Evolutionary conservation across 2,797 vertebrate genomes (phyloP).

Genomic region (Myotis pilosus): DNA sequence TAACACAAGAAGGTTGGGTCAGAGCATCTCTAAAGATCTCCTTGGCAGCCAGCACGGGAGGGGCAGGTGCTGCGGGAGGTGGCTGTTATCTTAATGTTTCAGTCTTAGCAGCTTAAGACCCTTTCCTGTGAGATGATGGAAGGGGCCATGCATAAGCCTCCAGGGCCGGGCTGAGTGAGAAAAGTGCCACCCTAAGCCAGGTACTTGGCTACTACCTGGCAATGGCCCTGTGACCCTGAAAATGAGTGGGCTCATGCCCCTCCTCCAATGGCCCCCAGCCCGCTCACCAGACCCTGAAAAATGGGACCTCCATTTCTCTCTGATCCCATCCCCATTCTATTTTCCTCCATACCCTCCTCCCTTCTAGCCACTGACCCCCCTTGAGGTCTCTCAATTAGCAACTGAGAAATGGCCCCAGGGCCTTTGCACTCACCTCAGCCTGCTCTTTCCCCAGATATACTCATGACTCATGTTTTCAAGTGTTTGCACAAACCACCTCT

Average conservation of each 20-base stretch:
- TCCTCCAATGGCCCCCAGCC: not conserved
- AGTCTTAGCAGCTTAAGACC: not conserved
- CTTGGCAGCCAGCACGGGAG: rapidly evolving
- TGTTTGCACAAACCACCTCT: not conserved
- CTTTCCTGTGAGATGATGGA: rapidly evolving
- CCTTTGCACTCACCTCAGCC: not conserved
- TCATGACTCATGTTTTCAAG: not conserved
- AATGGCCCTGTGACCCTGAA: not conserved
- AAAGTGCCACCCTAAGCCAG: not conserved
- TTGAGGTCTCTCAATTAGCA: not conserved
- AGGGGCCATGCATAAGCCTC: rapidly evolving
- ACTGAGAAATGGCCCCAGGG: not conserved
- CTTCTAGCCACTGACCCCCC: not conserved
- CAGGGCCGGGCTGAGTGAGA: rapidly evolving
- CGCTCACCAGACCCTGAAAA: not conserved
- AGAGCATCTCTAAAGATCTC: not conserved
- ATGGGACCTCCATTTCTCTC: not conserved
- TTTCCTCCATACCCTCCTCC: not conserved
- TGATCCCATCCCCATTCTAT: not conserved
- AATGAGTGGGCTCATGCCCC: not conserved
- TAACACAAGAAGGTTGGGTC: not conserved
- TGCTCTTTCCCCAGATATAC: not conserved
- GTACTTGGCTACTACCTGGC: not conserved
- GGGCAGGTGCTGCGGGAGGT: no score
- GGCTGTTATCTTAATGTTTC: not conserved